A percentile compares a stretch with the other conserved stretches of the same genome.
phyloP scores from a whole-genome alignment of 2,113 vertebrate species.

The Calonectris borealis region DNA sequence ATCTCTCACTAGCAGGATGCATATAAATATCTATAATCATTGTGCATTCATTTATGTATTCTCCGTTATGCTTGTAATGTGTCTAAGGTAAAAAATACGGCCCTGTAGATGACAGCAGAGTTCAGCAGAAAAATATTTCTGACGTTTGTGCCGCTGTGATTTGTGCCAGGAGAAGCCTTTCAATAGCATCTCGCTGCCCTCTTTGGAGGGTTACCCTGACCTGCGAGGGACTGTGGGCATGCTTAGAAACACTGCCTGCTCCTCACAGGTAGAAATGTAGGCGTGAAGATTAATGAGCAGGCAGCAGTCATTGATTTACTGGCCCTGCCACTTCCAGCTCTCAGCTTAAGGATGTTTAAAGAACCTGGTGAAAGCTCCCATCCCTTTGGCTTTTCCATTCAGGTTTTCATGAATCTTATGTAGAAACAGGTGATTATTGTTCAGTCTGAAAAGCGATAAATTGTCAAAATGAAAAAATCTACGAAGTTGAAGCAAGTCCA shows the following conservation, averaged over 20 bases:
- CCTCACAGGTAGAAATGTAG: neutral
- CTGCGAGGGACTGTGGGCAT: neutral
- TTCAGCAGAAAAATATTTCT: neutral
- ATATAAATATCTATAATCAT: slow-evolving; percentile 49
- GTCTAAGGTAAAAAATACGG: neutral
- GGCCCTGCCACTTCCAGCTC: neutral
- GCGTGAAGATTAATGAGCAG: neutral
- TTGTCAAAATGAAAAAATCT: neutral
- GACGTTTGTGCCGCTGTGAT: neutral
- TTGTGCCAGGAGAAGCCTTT: neutral
- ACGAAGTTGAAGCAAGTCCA: neutral
- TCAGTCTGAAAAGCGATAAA: neutral
- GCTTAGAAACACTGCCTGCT: neutral
- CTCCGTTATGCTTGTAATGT: slow-evolving; percentile 43
- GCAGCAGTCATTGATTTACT: neutral
- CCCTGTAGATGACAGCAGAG: neutral
- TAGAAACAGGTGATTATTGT: neutral
- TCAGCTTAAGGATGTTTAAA: neutral
- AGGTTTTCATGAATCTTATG: neutral
- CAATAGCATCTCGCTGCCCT: neutral
- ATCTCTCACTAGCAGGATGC: slow-evolving; percentile 33
- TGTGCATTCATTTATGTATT: slow-evolving; percentile 42
- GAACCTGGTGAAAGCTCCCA: neutral
- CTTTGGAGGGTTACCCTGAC: neutral
- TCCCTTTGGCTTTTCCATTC: neutral